Conservation (phyloP, 2,797 vertebrate species). For the Capromys pilorides region DNA sequence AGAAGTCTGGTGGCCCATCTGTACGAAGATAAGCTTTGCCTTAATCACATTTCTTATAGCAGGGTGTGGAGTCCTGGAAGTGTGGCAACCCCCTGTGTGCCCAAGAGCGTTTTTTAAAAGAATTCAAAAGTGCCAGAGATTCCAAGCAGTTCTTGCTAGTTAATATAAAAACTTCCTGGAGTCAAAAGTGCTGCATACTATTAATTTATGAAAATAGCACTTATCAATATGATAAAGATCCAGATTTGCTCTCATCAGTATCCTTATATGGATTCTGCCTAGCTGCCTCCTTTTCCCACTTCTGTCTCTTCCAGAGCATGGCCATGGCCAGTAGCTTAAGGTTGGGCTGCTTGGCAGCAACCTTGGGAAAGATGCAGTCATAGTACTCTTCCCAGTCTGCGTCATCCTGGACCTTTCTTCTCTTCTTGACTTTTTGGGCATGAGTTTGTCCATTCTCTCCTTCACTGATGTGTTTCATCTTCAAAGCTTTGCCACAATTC, state of each 20-base stretch:
- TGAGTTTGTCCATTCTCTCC: conserved; percentile 93
- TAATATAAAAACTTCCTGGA: conserved; percentile 64
- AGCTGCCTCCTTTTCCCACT: conserved; percentile 87
- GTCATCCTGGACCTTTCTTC: conserved; percentile 96
- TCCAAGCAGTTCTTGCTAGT: conserved; percentile 35
- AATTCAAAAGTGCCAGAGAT: conserved; percentile 63
- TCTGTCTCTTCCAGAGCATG: conserved; percentile 98
- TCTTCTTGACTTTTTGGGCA: conserved; percentile 99
- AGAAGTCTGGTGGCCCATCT: neutral
- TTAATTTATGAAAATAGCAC: conserved; percentile 74
- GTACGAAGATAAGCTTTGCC: neutral
- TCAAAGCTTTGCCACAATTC: conserved; percentile 96
- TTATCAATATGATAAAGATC: conserved; percentile 41
- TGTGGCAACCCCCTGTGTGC: neutral
- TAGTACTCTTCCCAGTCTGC: conserved; percentile 99
- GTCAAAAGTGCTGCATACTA: conserved; percentile 52
- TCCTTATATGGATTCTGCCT: conserved; percentile 84
- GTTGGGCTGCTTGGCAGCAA: conserved; percentile 98
- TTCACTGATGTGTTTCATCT: conserved; percentile 86
- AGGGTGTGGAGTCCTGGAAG: neutral
- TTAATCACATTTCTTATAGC: conserved; percentile 1
- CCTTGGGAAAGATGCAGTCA: conserved; percentile 99
- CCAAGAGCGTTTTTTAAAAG: conserved; percentile 59
- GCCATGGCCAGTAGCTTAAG: conserved; percentile 99
- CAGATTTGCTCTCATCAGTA: conserved; percentile 82